Evolutionary conservation across 2,113 vertebrate genomes (phyloP).

Genomic region (Coracopsis vasa): DNA sequence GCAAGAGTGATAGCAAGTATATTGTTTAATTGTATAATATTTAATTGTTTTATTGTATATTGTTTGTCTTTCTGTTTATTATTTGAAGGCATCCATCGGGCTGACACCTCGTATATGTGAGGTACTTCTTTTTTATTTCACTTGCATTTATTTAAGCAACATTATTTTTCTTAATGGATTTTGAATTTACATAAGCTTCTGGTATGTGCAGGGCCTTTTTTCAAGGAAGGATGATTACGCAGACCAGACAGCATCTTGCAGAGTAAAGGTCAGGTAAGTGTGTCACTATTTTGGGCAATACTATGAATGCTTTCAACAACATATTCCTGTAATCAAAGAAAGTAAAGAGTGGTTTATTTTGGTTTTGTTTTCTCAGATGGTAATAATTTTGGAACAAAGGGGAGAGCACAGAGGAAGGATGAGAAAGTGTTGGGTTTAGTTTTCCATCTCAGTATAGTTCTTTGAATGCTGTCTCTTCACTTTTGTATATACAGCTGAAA

Average conservation of each 20-base stretch:
- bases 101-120: conserved; percentile 96
- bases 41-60: neutral
- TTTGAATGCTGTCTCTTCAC: neutral
- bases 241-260: conserved; percentile 82
- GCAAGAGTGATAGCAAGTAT: neutral
- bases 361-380: neutral
- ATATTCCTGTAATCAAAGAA: neutral
- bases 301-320: neutral
- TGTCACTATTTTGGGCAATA: neutral
- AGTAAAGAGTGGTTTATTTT: neutral
- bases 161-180: neutral
- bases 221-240: conserved; percentile 76
- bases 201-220: conserved; percentile 86
- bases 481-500: neutral
- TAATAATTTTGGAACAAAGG: neutral
- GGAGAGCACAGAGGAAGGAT: neutral
- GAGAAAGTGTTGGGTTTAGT: neutral
- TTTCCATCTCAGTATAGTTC: neutral
- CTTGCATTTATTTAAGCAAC: neutral
- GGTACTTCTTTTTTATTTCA: conserved; percentile 75
- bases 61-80: conserved; percentile 17
- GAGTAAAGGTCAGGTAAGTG: conserved; percentile 92
- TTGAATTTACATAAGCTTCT: neutral
- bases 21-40: neutral
- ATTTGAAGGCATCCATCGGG: conserved; percentile 86